Conservation (phyloP, 2,113 vertebrate genomes). For the Lota lota region DNA sequence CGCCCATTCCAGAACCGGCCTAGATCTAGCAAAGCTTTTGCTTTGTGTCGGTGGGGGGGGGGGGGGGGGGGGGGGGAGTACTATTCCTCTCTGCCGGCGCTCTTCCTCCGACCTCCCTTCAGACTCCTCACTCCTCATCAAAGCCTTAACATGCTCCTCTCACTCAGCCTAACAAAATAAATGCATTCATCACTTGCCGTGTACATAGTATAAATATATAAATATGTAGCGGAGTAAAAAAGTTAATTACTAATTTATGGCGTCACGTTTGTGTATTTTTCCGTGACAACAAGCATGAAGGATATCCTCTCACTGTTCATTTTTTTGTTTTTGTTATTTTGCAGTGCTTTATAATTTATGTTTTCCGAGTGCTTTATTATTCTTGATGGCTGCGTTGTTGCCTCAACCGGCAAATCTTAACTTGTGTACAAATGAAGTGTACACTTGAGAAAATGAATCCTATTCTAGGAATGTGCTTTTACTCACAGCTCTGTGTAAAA, state of each 20-base stretch:
- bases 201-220: slow-evolving; percentile 81
- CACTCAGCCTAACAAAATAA: slow-evolving; percentile 23
- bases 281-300: slow-evolving; percentile 72
- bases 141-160: slow-evolving; percentile 71
- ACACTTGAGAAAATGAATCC: slow-evolving; percentile 47
- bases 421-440: slow-evolving; percentile 62
- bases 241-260: slow-evolving; percentile 70
- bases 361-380: slow-evolving; percentile 67
- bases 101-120: slow-evolving; percentile 9
- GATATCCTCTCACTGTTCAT: slow-evolving; percentile 57
- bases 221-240: slow-evolving; percentile 70
- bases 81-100: neutral
- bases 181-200: slow-evolving; percentile 39
- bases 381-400: slow-evolving; percentile 65
- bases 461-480: slow-evolving; percentile 65
- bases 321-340: slow-evolving; percentile 56
- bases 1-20: slow-evolving; percentile 9
- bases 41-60: no score
- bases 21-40: slow-evolving; percentile 35
- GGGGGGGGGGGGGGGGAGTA: no score
- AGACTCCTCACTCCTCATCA: slow-evolving; percentile 43
- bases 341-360: slow-evolving; percentile 70
- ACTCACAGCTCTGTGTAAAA: slow-evolving; percentile 58
- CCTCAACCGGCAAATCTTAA: slow-evolving; percentile 63
- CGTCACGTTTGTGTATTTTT: slow-evolving; percentile 72